phyloP scores from a whole-genome alignment of 1,140 invertebrate species.

The Macrobrachium rosenbergii region DNA sequence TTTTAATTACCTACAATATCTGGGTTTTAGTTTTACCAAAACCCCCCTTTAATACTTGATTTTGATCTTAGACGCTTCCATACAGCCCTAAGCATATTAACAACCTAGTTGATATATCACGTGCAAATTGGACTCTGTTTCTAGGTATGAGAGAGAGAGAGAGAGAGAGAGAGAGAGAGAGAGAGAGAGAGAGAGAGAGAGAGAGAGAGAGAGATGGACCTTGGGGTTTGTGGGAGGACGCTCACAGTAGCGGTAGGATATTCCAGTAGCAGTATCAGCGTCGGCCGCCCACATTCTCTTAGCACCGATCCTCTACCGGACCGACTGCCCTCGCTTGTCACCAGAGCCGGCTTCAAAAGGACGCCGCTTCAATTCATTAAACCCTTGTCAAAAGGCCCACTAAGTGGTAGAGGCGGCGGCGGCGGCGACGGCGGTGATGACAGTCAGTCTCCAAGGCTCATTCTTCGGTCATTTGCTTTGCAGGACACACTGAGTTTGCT shows the following conservation, averaged over 20 bases:
- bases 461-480: too few species aligned
- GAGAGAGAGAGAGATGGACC: not conserved
- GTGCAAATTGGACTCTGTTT: not conserved
- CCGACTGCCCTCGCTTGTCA: constrained; percentile 39
- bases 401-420: not conserved
- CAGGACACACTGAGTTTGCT: not conserved
- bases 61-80: too few species aligned
- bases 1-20: too few species aligned
- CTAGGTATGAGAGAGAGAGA: not conserved
- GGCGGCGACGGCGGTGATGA: not conserved
- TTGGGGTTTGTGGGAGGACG: not conserved
- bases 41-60: too few species aligned
- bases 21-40: too few species aligned
- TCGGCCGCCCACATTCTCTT: constrained; percentile 53
- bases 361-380: constrained; percentile 47
- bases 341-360: constrained; percentile 45
- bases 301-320: constrained; percentile 39
- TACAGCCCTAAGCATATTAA: too few species aligned
- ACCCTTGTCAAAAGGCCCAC: constrained; percentile 43
- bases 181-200: not conserved
- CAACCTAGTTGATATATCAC: not conserved
- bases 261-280: constrained; percentile 53
- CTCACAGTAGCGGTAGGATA: not conserved
- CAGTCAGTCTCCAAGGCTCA: not conserved
- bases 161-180: constrained; percentile 29